Evolutionary conservation across 2,888 invertebrate species (phyloP).

Genomic region (Meandrusa payeni): DNA sequence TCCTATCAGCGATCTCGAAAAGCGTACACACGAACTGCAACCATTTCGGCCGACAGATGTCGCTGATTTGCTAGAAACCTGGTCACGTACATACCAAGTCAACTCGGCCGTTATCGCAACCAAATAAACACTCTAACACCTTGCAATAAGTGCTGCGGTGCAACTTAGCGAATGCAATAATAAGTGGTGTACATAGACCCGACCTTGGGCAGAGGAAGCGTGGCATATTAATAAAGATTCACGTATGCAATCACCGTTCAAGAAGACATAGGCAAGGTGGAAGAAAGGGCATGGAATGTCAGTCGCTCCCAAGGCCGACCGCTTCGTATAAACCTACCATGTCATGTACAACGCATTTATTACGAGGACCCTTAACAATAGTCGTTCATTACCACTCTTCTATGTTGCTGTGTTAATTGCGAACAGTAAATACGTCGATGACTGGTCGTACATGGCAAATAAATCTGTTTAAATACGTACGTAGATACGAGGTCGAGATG

Average conservation of each 20-base stretch:
- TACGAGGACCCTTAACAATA: constrained; percentile 35
- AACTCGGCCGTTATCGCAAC: constrained; percentile 12
- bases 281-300: constrained; percentile 78
- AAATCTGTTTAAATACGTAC: constrained; percentile 43
- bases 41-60: constrained; percentile 59
- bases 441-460: constrained; percentile 57
- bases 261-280: constrained; percentile 72
- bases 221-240: constrained; percentile 73
- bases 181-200: constrained; percentile 50
- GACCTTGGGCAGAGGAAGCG: constrained; percentile 64
- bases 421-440: constrained; percentile 42
- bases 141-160: constrained; percentile 10
- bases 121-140: constrained; percentile 24
- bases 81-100: constrained; percentile 45
- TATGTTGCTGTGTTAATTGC: constrained; percentile 51
- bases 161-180: constrained; percentile 30
- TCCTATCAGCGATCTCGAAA: constrained; percentile 27
- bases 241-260: constrained; percentile 71
- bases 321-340: constrained; percentile 48
- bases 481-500: constrained; percentile 51
- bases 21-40: constrained; percentile 33
- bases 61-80: constrained; percentile 43
- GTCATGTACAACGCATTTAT: constrained; percentile 33
- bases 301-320: constrained; percentile 60
- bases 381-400: constrained; percentile 35